Evolutionary conservation across 2,797 vertebrate genomes (phyloP).

Genomic region (Anniella stebbinsi): DNA sequence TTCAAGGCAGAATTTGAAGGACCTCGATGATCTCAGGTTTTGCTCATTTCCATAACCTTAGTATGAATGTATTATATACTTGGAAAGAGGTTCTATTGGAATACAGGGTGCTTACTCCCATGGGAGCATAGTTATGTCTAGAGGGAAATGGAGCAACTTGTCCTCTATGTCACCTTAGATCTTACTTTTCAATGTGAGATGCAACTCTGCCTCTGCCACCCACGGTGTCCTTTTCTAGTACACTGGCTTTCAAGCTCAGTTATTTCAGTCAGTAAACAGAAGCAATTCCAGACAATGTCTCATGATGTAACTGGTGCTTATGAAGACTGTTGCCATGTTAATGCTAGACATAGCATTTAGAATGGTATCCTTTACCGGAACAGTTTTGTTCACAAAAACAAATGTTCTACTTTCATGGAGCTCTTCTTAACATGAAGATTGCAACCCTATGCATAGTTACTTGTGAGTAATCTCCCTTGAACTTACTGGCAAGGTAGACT

Average conservation of each 20-base stretch:
- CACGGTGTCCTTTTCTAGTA: conserved; percentile 5
- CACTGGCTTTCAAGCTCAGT: not conserved
- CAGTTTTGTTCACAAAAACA: not conserved
- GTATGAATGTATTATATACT: not conserved
- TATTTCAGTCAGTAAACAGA: conserved; percentile 11
- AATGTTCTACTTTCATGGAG: not conserved
- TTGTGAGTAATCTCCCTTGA: not conserved
- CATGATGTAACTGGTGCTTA: conserved; percentile 16
- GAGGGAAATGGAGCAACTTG: not conserved
- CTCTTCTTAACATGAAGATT: not conserved
- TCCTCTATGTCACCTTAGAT: not conserved
- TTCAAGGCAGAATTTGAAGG: too few relatives aligned
- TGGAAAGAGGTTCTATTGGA: not conserved
- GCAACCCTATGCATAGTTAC: not conserved
- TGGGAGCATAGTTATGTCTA: not conserved
- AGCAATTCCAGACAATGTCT: conserved; percentile 19
- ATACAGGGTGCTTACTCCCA: not conserved
- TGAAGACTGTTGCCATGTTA: conserved; percentile 1
- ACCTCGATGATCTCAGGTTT: too few relatives aligned
- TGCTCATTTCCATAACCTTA: too few relatives aligned
- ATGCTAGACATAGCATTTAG: not conserved
- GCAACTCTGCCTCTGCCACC: not conserved
- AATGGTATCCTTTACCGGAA: not conserved
- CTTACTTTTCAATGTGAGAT: conserved; percentile 12
- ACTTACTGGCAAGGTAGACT: not conserved